A percentile compares a stretch with the other conserved stretches of the same genome.
Evolutionary conservation across 2,797 vertebrate genomes (phyloP).

Genomic region (Rhinoraja longicauda): DNA sequence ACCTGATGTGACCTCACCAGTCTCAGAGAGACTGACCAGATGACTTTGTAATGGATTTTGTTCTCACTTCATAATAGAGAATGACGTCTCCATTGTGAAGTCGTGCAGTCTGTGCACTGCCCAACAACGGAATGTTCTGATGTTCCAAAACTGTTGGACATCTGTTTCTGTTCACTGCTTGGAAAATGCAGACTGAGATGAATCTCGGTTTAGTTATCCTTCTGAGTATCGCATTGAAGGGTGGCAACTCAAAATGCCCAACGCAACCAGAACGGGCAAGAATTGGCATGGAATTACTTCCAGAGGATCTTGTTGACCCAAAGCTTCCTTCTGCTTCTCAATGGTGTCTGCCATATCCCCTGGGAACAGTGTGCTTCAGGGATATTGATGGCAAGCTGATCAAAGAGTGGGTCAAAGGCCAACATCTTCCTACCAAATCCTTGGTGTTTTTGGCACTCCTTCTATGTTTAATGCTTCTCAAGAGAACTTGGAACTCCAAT

Average conservation of each 20-base stretch:
- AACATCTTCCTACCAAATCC: neutral
- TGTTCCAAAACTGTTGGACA: neutral
- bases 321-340: too few relatives aligned
- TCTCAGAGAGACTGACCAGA: neutral
- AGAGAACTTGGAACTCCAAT: neutral
- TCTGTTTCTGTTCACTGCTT: neutral
- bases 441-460: neutral
- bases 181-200: neutral
- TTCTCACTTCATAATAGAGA: too few relatives aligned
- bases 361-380: neutral
- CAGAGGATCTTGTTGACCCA: neutral
- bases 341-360: neutral
- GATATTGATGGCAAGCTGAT: neutral
- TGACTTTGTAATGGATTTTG: too few relatives aligned
- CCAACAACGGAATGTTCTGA: neutral
- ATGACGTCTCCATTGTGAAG: neutral
- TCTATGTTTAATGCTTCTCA: neutral
- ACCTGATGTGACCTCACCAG: neutral
- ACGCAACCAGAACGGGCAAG: neutral
- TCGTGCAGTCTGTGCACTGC: neutral
- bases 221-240: neutral
- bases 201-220: neutral
- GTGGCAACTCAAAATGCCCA: neutral
- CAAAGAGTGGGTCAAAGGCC: neutral
- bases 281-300: neutral